These are phyloP conservation scores for Pelecanus crispus DNA, from an alignment of 2,113 vertebrate species.

Conservation along the genomic window DNA sequence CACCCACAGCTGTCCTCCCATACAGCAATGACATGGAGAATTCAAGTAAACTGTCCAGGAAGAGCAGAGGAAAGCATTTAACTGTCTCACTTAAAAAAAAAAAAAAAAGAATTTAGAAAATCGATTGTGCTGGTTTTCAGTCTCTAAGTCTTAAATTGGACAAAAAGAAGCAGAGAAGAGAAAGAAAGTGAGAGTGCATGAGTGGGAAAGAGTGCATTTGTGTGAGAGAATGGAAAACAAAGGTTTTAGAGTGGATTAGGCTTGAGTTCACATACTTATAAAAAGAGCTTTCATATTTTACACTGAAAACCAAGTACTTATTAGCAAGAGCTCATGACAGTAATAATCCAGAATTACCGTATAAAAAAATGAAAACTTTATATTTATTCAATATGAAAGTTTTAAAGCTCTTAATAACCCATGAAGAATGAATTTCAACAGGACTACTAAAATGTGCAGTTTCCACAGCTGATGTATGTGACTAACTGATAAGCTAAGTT, in stretches of 20 bases:
- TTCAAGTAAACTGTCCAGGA: background rate
- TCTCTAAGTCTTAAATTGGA: background rate
- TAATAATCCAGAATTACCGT: background rate
- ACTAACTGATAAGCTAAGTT: background rate
- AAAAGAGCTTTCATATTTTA: background rate
- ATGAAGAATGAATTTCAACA: background rate
- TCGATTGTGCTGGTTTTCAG: background rate
- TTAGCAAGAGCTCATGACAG: background rate
- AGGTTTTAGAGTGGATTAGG: background rate
- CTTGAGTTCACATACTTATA: background rate
- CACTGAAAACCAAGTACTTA: background rate
- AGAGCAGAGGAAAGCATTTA: background rate
- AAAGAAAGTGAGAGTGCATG: background rate
- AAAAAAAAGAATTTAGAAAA: too few relatives aligned
- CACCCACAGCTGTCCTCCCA: background rate
- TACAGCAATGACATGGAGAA: background rate
- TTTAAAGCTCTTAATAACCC: background rate
- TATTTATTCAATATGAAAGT: background rate
- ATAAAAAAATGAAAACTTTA: background rate
- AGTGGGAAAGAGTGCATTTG: background rate
- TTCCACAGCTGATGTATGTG: background rate
- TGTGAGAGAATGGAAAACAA: background rate
- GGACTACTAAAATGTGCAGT: background rate
- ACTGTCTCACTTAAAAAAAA: background rate
- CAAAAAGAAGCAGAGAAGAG: background rate